phyloP scores from a whole-genome alignment of 2,797 vertebrate genomes.

The Pantherophis alleghaniensis region DNA sequence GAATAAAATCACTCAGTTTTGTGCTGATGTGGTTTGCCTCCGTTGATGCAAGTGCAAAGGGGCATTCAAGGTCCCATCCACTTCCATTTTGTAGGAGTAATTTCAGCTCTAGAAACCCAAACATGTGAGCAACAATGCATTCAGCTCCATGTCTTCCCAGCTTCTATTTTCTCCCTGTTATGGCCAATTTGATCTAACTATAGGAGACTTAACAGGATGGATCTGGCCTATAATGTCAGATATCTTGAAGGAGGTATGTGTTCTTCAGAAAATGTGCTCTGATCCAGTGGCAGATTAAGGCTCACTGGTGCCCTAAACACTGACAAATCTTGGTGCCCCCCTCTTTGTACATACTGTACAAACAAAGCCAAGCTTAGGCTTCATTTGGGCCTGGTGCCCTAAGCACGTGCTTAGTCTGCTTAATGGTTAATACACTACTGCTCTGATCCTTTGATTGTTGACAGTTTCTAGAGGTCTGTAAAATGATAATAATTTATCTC shows the following conservation, averaged over 20 bases:
- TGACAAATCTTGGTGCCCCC: no score
- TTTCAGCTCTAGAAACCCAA: neutral
- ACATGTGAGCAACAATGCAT: neutral
- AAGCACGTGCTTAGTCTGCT: no score
- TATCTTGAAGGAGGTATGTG: neutral
- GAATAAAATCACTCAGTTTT: neutral
- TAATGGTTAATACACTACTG: no score
- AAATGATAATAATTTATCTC: no score
- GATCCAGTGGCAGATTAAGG: no score
- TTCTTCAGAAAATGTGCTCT: neutral
- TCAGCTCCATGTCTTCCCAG: neutral
- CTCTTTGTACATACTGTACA: no score
- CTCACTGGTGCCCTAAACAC: no score
- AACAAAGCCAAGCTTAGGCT: no score
- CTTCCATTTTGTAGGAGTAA: neutral
- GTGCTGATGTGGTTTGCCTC: neutral
- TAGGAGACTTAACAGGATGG: neutral
- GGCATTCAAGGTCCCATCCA: neutral
- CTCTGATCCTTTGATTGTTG: no score
- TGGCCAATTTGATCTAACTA: neutral
- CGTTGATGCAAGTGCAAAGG: neutral
- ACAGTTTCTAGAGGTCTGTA: no score
- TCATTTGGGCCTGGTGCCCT: no score
- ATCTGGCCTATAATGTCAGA: neutral
- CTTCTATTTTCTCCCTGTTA: neutral